Percentiles rank a stretch among this genome's conserved stretches.
Evolutionary conservation across 2,888 invertebrate species (phyloP).

Genomic region (Callosobruchus maculatus): DNA sequence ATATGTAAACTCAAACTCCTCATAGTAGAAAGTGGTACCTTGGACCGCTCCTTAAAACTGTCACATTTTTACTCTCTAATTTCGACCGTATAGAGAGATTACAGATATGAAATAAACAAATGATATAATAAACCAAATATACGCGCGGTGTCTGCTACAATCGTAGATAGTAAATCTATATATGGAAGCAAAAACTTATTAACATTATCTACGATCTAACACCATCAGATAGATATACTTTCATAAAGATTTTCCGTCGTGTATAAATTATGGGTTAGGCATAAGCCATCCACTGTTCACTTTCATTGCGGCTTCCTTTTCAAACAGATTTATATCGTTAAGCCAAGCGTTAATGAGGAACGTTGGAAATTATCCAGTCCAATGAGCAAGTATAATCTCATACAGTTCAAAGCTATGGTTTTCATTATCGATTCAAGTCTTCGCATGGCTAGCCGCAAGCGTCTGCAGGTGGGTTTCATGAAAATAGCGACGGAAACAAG

Average conservation of each 20-base stretch:
- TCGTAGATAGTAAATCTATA: background rate
- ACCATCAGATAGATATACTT: background rate
- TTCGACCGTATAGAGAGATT: background rate
- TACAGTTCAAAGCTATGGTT: too few species aligned
- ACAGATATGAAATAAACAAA: background rate
- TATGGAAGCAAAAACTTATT: background rate
- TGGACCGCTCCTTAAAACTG: background rate
- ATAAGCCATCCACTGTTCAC: background rate
- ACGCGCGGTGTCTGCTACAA: background rate
- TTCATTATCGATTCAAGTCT: too few species aligned
- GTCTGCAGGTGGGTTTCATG: too few species aligned
- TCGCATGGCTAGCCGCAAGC: too few species aligned
- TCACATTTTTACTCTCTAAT: background rate
- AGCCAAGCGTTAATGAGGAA: background rate
- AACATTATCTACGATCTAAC: background rate
- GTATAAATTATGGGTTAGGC: background rate
- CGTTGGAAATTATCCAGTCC: background rate
- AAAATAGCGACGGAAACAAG: too few species aligned
- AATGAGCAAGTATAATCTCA: background rate
- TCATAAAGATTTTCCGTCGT: background rate
- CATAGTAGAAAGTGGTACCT: background rate
- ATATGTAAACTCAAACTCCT: background rate
- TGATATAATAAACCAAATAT: background rate
- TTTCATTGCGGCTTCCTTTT: background rate
- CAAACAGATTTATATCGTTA: background rate